Conservation (phyloP, 2,113 vertebrate species). For the Empidonax alnorum region DNA sequence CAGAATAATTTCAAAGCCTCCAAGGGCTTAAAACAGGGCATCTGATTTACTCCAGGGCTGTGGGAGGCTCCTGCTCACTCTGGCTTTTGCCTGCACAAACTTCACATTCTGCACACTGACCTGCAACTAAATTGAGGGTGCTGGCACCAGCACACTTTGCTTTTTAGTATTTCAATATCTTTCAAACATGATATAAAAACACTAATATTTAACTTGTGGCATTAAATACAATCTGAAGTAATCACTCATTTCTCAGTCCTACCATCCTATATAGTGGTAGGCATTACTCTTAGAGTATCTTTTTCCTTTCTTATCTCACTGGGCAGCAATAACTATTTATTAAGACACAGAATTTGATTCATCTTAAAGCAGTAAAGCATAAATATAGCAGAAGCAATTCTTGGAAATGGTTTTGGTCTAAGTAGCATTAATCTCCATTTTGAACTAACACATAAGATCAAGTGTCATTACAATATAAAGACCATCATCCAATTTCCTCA, state of each 20-base stretch:
- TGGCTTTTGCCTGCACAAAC: background rate
- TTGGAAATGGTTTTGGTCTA: background rate
- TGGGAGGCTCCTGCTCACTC: background rate
- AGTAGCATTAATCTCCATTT: background rate
- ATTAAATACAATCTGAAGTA: background rate
- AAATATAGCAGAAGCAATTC: background rate
- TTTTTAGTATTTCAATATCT: background rate
- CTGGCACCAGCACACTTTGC: background rate
- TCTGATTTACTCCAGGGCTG: background rate
- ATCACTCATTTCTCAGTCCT: background rate
- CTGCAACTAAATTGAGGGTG: background rate
- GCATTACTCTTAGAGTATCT: background rate
- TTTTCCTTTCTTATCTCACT: background rate
- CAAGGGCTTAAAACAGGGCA: background rate
- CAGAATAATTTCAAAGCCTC: background rate
- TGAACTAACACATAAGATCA: background rate
- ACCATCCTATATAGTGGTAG: background rate
- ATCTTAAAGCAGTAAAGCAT: background rate
- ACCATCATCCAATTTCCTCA: background rate
- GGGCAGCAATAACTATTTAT: background rate
- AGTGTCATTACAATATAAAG: background rate
- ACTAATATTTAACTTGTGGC: background rate
- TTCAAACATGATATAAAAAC: background rate
- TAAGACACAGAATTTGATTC: background rate
- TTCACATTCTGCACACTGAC: background rate